These are phyloP conservation scores for Odiellus spinosus DNA, from an alignment of 2,888 invertebrate genomes.

Conservation along the genomic window DNA sequence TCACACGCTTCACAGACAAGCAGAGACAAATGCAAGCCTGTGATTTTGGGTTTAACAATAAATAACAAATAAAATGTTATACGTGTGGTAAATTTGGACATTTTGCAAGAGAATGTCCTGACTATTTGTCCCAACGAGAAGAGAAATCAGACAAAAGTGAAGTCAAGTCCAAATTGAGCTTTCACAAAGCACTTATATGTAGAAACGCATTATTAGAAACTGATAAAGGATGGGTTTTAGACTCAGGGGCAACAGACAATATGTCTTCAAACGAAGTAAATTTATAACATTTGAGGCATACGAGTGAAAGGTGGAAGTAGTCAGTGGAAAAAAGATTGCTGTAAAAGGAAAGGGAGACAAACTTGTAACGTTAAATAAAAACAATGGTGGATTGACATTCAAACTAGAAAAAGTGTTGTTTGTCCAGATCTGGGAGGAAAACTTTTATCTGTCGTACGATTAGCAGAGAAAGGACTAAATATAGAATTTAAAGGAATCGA, in stretches of 20 bases:
- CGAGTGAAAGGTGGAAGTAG: slow-evolving; percentile 3
- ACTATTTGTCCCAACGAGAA: too few species aligned
- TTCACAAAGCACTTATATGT: too few species aligned
- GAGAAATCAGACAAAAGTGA: too few species aligned
- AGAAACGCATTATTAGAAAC: too few species aligned
- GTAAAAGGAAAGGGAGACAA: slow-evolving; percentile 4
- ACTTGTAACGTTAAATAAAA: background rate
- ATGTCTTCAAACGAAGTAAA: slow-evolving; percentile 4
- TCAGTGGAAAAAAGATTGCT: slow-evolving; percentile 1
- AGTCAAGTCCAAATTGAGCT: too few species aligned
- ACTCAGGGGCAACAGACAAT: slow-evolving; percentile 7
- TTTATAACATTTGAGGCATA: background rate
- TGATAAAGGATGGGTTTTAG: slow-evolving; percentile 2
- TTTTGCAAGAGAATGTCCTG: slow-evolving; percentile 3
- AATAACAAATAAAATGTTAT: slow-evolving; percentile 3
- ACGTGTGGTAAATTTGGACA: slow-evolving; percentile 3
- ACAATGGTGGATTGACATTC: background rate
- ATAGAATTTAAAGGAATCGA: too few species aligned
- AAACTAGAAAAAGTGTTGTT: background rate
- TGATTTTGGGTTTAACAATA: too few species aligned
- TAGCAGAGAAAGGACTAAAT: slow-evolving; percentile 5
- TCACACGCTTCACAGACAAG: too few species aligned
- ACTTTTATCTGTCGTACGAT: slow-evolving; percentile 3
- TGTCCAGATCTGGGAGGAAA: slow-evolving; percentile 5
- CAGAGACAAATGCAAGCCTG: too few species aligned